Base-by-base conservation (phyloP, 1,140 invertebrate species). In the Gryon sp. region DNA sequence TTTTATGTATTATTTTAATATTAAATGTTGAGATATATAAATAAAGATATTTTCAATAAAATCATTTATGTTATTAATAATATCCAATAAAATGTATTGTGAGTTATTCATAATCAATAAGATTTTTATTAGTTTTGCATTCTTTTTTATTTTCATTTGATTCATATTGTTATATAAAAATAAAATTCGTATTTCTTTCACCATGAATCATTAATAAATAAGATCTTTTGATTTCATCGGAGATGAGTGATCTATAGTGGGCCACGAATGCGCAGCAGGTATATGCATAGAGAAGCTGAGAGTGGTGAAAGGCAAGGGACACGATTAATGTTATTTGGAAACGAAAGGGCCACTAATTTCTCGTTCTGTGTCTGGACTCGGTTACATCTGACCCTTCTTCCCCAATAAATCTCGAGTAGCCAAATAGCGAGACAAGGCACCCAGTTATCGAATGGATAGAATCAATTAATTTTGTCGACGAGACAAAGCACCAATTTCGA, bases 401-500 rank as follows among this genome's bases (percentile, higher is more conserved):
- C 50, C 69, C 59, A 70, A 80, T 76, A 68, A 79, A 79, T 76
- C 55, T 57, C 50, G 69, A 77, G 74, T 80, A 80, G 75, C 66
- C 70, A 80, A 80, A 77, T 59, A 70, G 76, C 53, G 69, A 62
- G 78, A 79, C 80, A 76, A 80, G 78, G 72, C 57, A 77, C 70
- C 79, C 76, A 80, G 81, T 79, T 83, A 84, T 84, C 78, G 79
- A 82, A 82, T 83, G 79, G 80, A 82, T 84, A 75, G 80, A 84
- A 83, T 85, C 84, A 84, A 85, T 85, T 84, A 83, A 85, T 85
- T 85, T 84, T 66, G 48, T 55, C 60, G 78, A 53, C 74, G 76
- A 81, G 83, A 85, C 84, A 85, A 84, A 84, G 84, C 84, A 78
- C 80, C 82, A 83, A 85, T 85, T 85, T 84, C 79, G 79, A 82